phyloP scores from a whole-genome alignment of 2,113 vertebrate species.

The Cnemophilus loriae region DNA sequence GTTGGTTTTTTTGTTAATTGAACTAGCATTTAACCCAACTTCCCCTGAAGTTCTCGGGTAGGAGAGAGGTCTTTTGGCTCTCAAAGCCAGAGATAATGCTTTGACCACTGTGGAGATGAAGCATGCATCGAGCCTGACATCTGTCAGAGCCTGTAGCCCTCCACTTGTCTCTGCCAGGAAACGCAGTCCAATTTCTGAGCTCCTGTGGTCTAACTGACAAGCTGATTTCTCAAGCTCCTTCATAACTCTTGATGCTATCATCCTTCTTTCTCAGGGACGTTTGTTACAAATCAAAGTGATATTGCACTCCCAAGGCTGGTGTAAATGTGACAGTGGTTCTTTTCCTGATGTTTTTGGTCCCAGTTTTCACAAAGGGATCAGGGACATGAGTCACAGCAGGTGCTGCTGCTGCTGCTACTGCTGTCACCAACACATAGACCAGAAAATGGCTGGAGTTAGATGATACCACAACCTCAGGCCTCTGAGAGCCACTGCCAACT shows the following conservation, averaged over 20 bases:
- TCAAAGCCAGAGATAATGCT: background rate
- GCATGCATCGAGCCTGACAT: background rate
- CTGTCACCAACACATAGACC: background rate
- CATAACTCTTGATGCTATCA: background rate
- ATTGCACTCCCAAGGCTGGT: slow-evolving; percentile 29
- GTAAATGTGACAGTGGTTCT: slow-evolving; percentile 14
- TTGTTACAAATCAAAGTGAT: slow-evolving; percentile 29
- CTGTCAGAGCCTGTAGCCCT: background rate
- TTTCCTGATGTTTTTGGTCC: slow-evolving; percentile 26
- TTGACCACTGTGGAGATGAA: background rate
- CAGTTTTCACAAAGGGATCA: background rate
- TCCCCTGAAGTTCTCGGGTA: background rate
- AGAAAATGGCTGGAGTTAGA: background rate
- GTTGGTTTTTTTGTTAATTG: background rate
- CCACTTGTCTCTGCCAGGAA: background rate
- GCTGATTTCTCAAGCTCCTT: slow-evolving; percentile 16
- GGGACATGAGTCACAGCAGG: background rate
- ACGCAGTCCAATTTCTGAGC: background rate
- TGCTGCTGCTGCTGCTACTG: fast-evolving
- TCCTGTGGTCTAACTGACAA: slow-evolving; percentile 49
- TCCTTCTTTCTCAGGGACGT: background rate
- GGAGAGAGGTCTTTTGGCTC: background rate
- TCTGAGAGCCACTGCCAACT: background rate
- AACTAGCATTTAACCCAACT: background rate
- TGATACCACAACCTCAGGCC: background rate